Percentiles rank a stretch among this genome's conserved stretches.
These are phyloP conservation scores for Archaeoteleia sp. DNA, from an alignment of 2,888 invertebrate species.

Conservation along the genomic window DNA sequence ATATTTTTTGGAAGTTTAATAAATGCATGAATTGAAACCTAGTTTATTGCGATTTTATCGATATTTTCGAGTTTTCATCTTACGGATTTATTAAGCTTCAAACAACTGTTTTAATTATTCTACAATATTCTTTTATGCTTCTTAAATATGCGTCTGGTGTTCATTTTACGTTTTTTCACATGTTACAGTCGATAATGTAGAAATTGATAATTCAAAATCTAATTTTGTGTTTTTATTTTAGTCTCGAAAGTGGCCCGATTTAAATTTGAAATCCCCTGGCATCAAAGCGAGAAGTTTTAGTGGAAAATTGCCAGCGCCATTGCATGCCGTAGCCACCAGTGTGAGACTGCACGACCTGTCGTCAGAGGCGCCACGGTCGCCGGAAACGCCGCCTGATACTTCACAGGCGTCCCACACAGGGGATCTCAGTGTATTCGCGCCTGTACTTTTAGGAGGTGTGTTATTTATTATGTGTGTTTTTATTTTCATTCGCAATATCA, in stretches of 20 bases:
- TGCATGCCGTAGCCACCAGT: slow-evolving; percentile 74
- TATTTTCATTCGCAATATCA: not conserved
- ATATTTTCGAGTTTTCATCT: too few species aligned
- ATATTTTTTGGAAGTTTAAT: too few species aligned
- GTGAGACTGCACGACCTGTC: slow-evolving; percentile 70
- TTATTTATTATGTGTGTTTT: not conserved
- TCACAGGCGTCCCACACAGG: slow-evolving; percentile 68
- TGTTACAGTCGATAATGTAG: too few species aligned
- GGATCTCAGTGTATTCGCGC: slow-evolving; percentile 77
- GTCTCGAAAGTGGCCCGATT: slow-evolving; percentile 90
- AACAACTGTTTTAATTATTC: too few species aligned
- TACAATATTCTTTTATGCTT: too few species aligned
- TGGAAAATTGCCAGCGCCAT: slow-evolving; percentile 75
- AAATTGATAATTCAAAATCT: too few species aligned
- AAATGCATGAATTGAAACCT: too few species aligned
- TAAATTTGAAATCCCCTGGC: slow-evolving; percentile 91
- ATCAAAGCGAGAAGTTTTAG: slow-evolving; percentile 84
- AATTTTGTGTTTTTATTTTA: too few species aligned
- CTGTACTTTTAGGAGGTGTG: slow-evolving; percentile 73
- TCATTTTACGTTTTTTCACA: too few species aligned
- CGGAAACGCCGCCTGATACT: slow-evolving; percentile 71
- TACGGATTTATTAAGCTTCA: too few species aligned
- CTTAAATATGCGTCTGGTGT: too few species aligned
- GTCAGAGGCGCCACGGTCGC: slow-evolving; percentile 65
- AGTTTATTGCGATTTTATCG: too few species aligned